phyloP scores from a whole-genome alignment of 2,888 invertebrate species.

The Rhimphoctona megacephalus region DNA sequence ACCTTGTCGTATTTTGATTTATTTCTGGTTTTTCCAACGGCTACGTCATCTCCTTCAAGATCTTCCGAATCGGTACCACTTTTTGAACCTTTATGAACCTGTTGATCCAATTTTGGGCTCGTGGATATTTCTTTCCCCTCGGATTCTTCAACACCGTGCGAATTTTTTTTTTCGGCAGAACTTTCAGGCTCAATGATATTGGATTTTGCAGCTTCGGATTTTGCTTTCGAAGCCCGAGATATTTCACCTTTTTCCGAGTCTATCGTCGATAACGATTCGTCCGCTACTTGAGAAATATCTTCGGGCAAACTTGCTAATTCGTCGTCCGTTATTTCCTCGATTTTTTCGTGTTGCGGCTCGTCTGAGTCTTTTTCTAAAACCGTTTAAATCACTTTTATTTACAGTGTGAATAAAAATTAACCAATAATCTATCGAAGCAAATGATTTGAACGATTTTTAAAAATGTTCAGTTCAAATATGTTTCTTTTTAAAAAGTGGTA shows the following conservation, averaged over 20 bases:
- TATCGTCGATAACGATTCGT: slow-evolving; percentile 20
- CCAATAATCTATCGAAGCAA: no score
- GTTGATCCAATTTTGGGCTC: neutral
- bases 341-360: neutral
- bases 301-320: slow-evolving; percentile 48
- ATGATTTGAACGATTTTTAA: no score
- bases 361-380: slow-evolving; percentile 26
- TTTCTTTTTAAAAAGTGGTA: neutral
- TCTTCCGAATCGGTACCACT: neutral
- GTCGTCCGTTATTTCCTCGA: slow-evolving; percentile 40
- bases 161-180: neutral
- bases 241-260: slow-evolving; percentile 10
- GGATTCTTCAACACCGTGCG: slow-evolving; percentile 9
- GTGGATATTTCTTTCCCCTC: slow-evolving; percentile 10
- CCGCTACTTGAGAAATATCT: slow-evolving; percentile 23
- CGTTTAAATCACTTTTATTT: neutral
- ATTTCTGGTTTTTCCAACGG: neutral
- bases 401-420: no score
- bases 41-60: neutral
- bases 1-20: neutral
- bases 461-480: neutral
- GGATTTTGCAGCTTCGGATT: neutral
- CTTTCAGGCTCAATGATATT: neutral
- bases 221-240: neutral
- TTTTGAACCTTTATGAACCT: neutral